Conservation (phyloP, 2,888 invertebrate genomes). For the Protonemura montana region DNA sequence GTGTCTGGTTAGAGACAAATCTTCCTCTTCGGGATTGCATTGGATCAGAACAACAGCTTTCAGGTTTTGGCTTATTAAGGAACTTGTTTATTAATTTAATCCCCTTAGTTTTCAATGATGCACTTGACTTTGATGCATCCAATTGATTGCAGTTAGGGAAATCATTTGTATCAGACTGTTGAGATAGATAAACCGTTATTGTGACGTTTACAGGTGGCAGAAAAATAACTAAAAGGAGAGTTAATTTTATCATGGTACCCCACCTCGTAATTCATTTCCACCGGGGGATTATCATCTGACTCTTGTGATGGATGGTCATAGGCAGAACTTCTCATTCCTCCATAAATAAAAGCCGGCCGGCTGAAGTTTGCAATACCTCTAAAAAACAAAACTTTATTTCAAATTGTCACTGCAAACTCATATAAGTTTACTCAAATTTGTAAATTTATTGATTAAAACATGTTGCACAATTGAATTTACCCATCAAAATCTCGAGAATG, state of each 20-base stretch:
- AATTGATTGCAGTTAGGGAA: background rate
- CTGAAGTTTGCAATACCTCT: background rate
- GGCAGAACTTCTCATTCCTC: background rate
- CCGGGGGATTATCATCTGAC: background rate
- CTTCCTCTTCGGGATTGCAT: background rate
- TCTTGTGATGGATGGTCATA: background rate
- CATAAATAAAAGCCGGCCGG: background rate
- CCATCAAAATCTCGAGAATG: conserved; percentile 32
- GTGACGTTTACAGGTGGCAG: background rate
- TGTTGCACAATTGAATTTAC: background rate
- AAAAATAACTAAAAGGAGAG: background rate
- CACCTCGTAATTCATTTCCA: background rate
- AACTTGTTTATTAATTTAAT: background rate
- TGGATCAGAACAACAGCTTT: background rate
- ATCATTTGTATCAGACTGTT: background rate
- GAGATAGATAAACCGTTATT: background rate
- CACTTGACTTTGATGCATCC: background rate
- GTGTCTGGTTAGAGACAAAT: background rate
- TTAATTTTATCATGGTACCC: background rate
- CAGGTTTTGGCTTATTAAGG: background rate
- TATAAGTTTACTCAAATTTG: background rate
- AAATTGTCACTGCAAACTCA: background rate
- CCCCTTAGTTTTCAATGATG: background rate
- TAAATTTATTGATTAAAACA: background rate
- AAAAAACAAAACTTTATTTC: conserved; percentile 12